Evolutionary conservation across 2,797 vertebrate species (phyloP).

Genomic region (Oryzias dopingdopingensis): DNA sequence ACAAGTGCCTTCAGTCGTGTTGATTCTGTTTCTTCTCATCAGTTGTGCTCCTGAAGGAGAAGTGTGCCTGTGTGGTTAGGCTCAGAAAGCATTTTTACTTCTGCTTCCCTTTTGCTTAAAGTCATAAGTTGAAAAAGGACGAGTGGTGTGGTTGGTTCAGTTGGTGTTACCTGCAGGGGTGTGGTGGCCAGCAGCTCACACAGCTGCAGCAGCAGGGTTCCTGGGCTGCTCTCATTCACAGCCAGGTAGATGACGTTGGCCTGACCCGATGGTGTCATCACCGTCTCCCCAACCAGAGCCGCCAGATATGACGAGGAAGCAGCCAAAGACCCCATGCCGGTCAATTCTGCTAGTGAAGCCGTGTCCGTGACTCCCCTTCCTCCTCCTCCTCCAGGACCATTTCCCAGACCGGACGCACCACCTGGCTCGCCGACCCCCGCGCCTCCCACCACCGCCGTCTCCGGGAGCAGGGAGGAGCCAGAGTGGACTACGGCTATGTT

Average conservation of each 20-base stretch:
- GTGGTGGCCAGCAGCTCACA: slow-evolving; percentile 91
- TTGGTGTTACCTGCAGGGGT: slow-evolving; percentile 80
- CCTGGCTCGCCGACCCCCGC: slow-evolving; percentile 64
- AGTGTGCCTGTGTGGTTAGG: no score
- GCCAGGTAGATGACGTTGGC: slow-evolving; percentile 83
- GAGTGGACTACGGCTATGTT: slow-evolving; percentile 91
- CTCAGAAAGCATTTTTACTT: no score
- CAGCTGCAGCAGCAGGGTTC: slow-evolving; percentile 89
- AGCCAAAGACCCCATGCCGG: slow-evolving; percentile 41
- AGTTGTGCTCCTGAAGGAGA: no score
- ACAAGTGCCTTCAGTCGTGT: no score
- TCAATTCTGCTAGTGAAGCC: slow-evolving; percentile 43
- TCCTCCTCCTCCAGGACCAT: slow-evolving; percentile 58
- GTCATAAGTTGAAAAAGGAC: no score
- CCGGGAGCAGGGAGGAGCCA: slow-evolving; percentile 83
- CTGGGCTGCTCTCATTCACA: slow-evolving; percentile 91
- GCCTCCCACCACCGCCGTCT: slow-evolving; percentile 73
- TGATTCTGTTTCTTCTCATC: no score
- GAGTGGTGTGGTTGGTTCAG: rapidly evolving
- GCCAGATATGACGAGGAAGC: slow-evolving; percentile 58
- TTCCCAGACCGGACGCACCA: slow-evolving; percentile 54
- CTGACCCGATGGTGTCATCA: slow-evolving; percentile 80
- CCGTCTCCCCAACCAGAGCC: slow-evolving; percentile 74
- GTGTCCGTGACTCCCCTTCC: slow-evolving; percentile 57
- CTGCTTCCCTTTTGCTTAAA: no score